Base-by-base conservation (phyloP, 2,888 invertebrate species). In the Drymonia ruficornis region DNA sequence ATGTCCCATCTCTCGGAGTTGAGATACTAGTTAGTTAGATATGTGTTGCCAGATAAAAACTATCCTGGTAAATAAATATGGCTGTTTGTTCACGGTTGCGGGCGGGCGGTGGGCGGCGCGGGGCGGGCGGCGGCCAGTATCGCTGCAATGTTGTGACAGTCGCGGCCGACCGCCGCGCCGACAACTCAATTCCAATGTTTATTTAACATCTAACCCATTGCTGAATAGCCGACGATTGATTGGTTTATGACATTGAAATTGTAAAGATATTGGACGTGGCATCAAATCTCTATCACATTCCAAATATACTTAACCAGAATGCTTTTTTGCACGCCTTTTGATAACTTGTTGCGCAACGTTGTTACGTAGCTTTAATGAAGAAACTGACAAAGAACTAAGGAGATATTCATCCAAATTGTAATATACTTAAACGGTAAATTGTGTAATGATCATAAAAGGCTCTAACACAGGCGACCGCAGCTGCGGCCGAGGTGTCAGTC, bases 181-280 rank as follows among this genome's bases (percentile, higher is more conserved):
- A 28, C 51, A 36, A 15, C 46, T 52, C 52, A 48, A 29, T 38
- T 23, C 29, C 16, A 50, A 48, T 55, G 63, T 71, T 71, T 68
- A 69, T 65, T 65, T 60, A 59, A 50, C 59, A 59, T 64, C 65
- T 48, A 57, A 59, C 56, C 54, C 58, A 44, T 53, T 50, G 52
- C 49, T 15, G 12, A 15, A 15, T 28, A 6, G 18, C 18, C 0
- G n/a, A 28, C 3, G 36, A 36, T 36, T 36, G 36, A 36, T 36
- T 36, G 36, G n/a, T 36, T 31, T 36, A 36, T 36, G 12, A 36
- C 5, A 36, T n/a, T 5, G 36, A n/a, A 13, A 4, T 31, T 9
- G 5, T 8, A 12, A 31, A 31, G 9, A 31, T 31, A 23, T 23
- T 4, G 23, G 23, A 23, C 4, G 23, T 23, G 23, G 23, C n/a